Conservation (phyloP, 2,888 invertebrate species). For the Fragum fragum region DNA sequence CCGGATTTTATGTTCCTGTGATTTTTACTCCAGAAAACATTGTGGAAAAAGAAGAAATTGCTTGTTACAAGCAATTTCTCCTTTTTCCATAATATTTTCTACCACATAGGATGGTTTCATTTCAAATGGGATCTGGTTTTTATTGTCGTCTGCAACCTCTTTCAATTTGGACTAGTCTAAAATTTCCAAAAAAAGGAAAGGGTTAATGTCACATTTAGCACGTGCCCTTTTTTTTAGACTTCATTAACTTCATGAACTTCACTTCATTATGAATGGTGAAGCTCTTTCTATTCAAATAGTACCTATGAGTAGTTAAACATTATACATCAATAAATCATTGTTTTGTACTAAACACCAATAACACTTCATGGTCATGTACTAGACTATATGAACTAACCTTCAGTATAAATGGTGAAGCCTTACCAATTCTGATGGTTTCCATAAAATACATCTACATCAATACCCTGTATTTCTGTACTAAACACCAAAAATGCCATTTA, state of each 20-base stretch:
- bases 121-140: too few species aligned
- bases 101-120: too few species aligned
- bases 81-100: too few species aligned
- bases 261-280: constrained; percentile 52
- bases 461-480: constrained; percentile 49
- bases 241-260: constrained; percentile 28
- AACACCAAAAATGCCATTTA: constrained; percentile 61
- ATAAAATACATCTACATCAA: constrained; percentile 59
- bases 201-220: too few species aligned
- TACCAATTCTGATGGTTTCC: constrained; percentile 41
- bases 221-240: too few species aligned
- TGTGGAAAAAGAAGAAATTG: too few species aligned
- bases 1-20: too few species aligned
- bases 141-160: too few species aligned
- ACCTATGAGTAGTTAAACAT: constrained; percentile 40
- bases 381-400: constrained; percentile 61
- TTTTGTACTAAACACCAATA: constrained; percentile 58
- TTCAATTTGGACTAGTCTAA: too few species aligned
- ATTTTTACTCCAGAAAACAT: too few species aligned
- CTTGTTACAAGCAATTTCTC: too few species aligned
- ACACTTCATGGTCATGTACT: constrained; percentile 52
- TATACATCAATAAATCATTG: constrained; percentile 60
- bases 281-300: constrained; percentile 45
- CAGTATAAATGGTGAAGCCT: constrained; percentile 43
- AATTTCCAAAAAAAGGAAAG: too few species aligned